These are phyloP conservation scores for Drosophila kuntzei DNA, from an alignment of 2,888 invertebrate genomes.

Conservation along the genomic window DNA sequence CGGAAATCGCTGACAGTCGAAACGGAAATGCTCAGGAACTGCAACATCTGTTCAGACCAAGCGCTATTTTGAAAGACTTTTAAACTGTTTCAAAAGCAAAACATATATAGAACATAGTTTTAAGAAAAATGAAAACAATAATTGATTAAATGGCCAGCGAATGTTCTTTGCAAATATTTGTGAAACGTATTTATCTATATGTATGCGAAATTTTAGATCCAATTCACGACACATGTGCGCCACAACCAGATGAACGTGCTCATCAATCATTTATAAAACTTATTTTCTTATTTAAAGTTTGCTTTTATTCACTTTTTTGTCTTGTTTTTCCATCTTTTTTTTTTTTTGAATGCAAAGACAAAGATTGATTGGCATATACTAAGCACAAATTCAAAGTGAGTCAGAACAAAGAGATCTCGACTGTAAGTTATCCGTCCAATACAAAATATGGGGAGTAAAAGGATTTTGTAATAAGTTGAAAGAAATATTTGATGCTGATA, in stretches of 20 bases:
- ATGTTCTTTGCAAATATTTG: constrained; percentile 42
- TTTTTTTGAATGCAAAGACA: constrained; percentile 50
- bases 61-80: constrained; percentile 13
- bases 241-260: constrained; percentile 40
- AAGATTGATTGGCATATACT: constrained; percentile 73
- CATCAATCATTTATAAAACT: constrained; percentile 74
- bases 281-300: constrained; percentile 67
- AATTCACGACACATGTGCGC: constrained; percentile 53
- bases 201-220: constrained; percentile 39
- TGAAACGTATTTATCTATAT: constrained; percentile 26
- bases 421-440: background rate
- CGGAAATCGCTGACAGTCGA: constrained; percentile 14
- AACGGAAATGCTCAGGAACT: constrained; percentile 13
- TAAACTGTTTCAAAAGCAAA: constrained; percentile 6
- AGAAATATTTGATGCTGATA: background rate
- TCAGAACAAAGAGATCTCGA: background rate
- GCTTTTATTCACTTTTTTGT: background rate
- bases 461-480: background rate
- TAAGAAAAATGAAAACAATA: constrained; percentile 14
- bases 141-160: constrained; percentile 23
- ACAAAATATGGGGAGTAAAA: background rate
- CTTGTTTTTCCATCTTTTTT: constrained; percentile 14
- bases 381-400: constrained; percentile 28
- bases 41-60: constrained; percentile 12
- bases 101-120: background rate